Evolutionary conservation across 2,113 vertebrate species (phyloP).

Genomic region (Colinus virginianus): DNA sequence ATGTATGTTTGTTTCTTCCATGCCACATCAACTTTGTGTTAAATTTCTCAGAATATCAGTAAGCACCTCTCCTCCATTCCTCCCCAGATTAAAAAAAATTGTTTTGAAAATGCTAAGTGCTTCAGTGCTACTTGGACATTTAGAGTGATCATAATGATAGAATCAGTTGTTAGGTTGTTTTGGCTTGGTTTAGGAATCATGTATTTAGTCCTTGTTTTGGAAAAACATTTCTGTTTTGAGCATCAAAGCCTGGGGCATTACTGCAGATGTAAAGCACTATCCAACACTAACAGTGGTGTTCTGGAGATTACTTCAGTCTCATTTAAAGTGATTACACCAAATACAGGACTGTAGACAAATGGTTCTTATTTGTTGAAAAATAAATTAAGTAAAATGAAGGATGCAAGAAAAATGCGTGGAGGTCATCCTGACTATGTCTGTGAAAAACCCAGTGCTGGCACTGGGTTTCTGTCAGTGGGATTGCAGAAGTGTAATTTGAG

Average conservation of each 20-base stretch:
- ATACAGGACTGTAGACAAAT: not conserved
- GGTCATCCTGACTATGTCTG: not conserved
- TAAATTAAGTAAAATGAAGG: not conserved
- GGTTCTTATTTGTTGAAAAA: not conserved
- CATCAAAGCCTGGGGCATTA: not conserved
- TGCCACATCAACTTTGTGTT: conserved; percentile 48
- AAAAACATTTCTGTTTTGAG: not conserved
- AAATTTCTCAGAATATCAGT: conserved; percentile 50
- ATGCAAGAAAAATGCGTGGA: not conserved
- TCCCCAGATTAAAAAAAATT: too few species aligned
- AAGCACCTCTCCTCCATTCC: not conserved
- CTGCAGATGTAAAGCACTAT: not conserved
- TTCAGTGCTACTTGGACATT: conserved; percentile 3
- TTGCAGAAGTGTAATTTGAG: conserved; percentile 56
- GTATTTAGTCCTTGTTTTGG: not conserved
- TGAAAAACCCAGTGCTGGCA: not conserved
- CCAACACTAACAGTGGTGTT: not conserved
- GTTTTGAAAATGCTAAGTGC: not conserved
- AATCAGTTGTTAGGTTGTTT: conserved; percentile 27
- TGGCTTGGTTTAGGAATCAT: conserved; percentile 7
- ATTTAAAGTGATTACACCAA: not conserved
- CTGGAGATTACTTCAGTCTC: not conserved
- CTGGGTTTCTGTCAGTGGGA: conserved; percentile 30
- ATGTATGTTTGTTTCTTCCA: not conserved
- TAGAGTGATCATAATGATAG: not conserved